Evolutionary conservation across 2,113 vertebrate genomes (phyloP).

Genomic region (Misgurnus anguillicaudatus): DNA sequence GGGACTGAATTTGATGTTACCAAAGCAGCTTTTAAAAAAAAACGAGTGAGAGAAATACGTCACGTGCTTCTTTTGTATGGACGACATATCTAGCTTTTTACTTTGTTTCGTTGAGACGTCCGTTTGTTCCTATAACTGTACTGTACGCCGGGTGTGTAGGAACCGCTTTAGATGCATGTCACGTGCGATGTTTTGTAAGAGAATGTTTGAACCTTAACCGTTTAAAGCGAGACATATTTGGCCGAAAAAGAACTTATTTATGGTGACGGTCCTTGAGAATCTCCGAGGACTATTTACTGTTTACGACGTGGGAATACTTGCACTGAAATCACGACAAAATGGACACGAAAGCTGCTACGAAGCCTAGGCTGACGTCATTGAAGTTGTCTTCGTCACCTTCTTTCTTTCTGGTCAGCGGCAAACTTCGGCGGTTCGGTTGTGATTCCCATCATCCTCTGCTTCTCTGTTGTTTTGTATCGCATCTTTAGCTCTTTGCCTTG

Average conservation of each 20-base stretch:
- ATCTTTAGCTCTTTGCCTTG: constrained; percentile 75
- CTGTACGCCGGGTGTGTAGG: constrained; percentile 36
- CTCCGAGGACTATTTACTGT: constrained; percentile 39
- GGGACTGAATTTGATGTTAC: constrained; percentile 95
- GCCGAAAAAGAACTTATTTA: constrained; percentile 17
- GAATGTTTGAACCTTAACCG: constrained; percentile 52
- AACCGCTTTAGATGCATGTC: constrained; percentile 75
- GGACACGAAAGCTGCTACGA: constrained; percentile 19
- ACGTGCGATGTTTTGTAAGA: constrained; percentile 67
- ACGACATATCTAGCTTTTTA: constrained; percentile 96
- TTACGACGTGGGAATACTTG: constrained; percentile 31
- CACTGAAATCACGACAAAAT: constrained; percentile 33
- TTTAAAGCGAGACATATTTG: constrained; percentile 42
- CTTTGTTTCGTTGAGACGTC: constrained; percentile 79
- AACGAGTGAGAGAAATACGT: constrained; percentile 73
- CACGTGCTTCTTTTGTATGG: constrained; percentile 99
- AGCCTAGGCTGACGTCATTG: constrained; percentile 17
- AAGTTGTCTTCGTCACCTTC: constrained; percentile 12
- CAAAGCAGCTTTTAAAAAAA: constrained; percentile 97
- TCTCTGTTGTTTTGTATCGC: constrained; percentile 42
- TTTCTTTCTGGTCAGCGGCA: constrained; percentile 24
- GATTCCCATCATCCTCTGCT: constrained; percentile 32
- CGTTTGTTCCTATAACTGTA: constrained; percentile 51
- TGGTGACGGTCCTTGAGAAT: constrained; percentile 24
- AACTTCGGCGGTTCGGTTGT: constrained; percentile 51